Base-by-base conservation (phyloP, 1,140 invertebrate species). In the Drosophila arizonae region DNA sequence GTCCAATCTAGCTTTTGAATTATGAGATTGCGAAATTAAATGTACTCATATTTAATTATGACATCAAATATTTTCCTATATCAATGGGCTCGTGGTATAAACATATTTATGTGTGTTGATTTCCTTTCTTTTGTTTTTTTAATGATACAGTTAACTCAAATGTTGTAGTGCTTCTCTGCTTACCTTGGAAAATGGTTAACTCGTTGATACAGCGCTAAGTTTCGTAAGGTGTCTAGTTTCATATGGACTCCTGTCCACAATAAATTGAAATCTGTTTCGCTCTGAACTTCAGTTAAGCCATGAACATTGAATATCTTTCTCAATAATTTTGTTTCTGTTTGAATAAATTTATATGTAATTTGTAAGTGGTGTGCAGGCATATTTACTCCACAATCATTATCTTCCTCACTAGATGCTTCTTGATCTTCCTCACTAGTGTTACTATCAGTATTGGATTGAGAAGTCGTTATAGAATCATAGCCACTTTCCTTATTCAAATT, bases 181-280 rank as follows among this genome's bases (percentile, higher is more conserved):
- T 92, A 96, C 96, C 97, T 95, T 10, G 97, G 97, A 92, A 98
- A 98, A 92, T 98, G 97, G 92, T 98, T 98, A 28, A 98, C 96
- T 90, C 97, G 94, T 93, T 98, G 97, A 91, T 97, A 96, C 36
- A 96, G 94, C 51, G 95, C 93, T 68, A 98, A 92, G 52, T 94
- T 94, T 69, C 96, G 93, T 24, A 98, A 93, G 6, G 96, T 94
- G 90, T 97, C 97, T 36, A 97, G 96, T 91, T 98, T 98, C 5
- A 97, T 95, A 92, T 98, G 97, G 28, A 96, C 94, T 15, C 97
- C 97, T 50, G 97, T 97, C 97, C 97, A 98, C 15, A 98, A 85
- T 28, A 98, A 90, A 91, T 97, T 98, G 91, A 96, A 98, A 90
- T 97, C 95, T 43, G 94, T 94, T 52, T 94, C 93, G 3, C 91